Evolutionary conservation across 2,888 invertebrate genomes (phyloP).

Genomic region (Tenthredo notha): DNA sequence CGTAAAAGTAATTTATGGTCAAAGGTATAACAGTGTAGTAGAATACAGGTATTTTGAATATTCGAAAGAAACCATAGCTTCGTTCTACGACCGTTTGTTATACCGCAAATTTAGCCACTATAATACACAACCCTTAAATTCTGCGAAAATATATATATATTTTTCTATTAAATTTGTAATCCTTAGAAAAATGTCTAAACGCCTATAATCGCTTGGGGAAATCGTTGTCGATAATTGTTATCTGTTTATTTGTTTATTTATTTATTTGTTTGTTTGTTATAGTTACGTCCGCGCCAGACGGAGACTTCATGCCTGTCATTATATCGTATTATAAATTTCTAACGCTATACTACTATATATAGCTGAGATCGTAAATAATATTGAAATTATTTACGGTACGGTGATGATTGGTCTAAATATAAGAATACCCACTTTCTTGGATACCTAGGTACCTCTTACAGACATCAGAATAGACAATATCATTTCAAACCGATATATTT

Average conservation of each 20-base stretch:
- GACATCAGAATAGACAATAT: not conserved
- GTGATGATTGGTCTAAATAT: conserved; percentile 14
- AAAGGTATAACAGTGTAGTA: conserved; percentile 58
- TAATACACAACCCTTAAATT: not conserved
- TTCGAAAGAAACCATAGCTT: not conserved
- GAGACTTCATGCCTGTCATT: conserved; percentile 52
- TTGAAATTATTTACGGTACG: conserved; percentile 32
- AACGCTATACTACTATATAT: not conserved
- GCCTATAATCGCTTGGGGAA: not conserved
- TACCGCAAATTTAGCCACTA: not conserved
- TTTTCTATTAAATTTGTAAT: no score
- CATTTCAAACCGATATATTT: not conserved
- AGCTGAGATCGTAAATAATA: conserved; percentile 23
- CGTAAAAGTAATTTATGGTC: conserved; percentile 71
- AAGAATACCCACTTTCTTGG: not conserved
- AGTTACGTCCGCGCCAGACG: not conserved
- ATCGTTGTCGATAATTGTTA: not conserved
- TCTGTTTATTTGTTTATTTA: no score
- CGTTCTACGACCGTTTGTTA: not conserved
- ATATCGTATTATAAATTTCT: conserved; percentile 56
- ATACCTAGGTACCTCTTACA: not conserved
- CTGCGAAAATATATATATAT: no score
- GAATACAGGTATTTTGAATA: conserved; percentile 23
- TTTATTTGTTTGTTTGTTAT: conserved; percentile 30
- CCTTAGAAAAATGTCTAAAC: no score